A percentile compares a stretch with the other conserved stretches of the same genome.
Conservation (phyloP, 1,140 invertebrate genomes). For the Formica selysi region DNA sequence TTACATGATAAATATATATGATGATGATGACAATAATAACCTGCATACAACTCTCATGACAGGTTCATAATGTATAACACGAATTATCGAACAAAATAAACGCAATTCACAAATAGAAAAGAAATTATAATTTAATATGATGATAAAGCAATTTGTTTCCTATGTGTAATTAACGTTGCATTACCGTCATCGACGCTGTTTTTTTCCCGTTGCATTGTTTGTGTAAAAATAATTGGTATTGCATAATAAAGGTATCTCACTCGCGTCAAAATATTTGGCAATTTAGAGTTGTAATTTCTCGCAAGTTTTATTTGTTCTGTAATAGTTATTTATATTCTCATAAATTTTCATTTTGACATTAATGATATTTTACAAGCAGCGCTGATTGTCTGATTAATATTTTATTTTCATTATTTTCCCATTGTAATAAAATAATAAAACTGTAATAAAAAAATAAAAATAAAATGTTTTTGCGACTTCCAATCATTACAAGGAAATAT, state of each 20-base stretch:
- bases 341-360: conserved; percentile 4
- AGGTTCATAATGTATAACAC: background rate
- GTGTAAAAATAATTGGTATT: conserved; percentile 16
- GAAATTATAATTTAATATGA: conserved; percentile 1
- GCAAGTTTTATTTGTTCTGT: background rate
- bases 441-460: background rate
- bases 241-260: conserved; percentile 14
- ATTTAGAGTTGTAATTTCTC: background rate
- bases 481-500: background rate
- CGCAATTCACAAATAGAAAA: background rate
- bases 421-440: background rate
- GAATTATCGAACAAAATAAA: background rate
- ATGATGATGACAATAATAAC: background rate
- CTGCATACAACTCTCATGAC: background rate
- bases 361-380: background rate
- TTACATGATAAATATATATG: too few relatives aligned
- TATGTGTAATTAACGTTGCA: background rate
- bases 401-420: background rate
- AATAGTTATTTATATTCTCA: too few relatives aligned
- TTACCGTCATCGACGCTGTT: background rate
- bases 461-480: background rate
- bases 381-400: conserved; percentile 4
- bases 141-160: background rate
- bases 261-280: background rate
- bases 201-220: background rate